Evolutionary conservation across 2,888 invertebrate genomes (phyloP).

Genomic region (Aleiodes alternator): DNA sequence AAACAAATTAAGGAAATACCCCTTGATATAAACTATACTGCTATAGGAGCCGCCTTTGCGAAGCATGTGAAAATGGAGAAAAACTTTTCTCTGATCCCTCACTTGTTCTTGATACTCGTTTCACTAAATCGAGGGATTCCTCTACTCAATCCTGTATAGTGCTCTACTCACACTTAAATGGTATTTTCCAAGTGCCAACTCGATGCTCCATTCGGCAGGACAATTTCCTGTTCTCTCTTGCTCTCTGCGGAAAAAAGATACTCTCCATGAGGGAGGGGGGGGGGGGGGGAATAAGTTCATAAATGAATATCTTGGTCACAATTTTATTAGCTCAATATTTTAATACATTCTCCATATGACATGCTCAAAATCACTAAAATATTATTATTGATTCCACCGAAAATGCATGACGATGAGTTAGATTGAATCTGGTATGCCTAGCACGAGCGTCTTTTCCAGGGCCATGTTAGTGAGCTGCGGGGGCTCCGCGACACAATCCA

Average conservation of each 20-base stretch:
- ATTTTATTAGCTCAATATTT: background rate
- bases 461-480: constrained; percentile 47
- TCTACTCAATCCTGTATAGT: constrained; percentile 61
- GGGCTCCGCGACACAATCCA: constrained; percentile 69
- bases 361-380: background rate
- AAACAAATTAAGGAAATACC: no score
- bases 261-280: background rate
- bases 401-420: constrained; percentile 45
- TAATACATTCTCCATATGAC: background rate
- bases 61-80: constrained; percentile 33
- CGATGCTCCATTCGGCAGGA: constrained; percentile 57
- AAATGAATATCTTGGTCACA: background rate
- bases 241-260: background rate
- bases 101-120: constrained; percentile 55
- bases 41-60: constrained; percentile 60
- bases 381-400: background rate
- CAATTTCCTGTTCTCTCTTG: constrained; percentile 50
- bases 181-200: constrained; percentile 43
- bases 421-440: constrained; percentile 27
- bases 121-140: constrained; percentile 69
- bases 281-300: background rate
- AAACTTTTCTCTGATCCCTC: constrained; percentile 36
- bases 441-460: constrained; percentile 45
- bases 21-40: constrained; percentile 66
- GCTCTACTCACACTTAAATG: constrained; percentile 54